Base-by-base conservation (phyloP, 1,140 invertebrate genomes). In the Magallana gigas region DNA sequence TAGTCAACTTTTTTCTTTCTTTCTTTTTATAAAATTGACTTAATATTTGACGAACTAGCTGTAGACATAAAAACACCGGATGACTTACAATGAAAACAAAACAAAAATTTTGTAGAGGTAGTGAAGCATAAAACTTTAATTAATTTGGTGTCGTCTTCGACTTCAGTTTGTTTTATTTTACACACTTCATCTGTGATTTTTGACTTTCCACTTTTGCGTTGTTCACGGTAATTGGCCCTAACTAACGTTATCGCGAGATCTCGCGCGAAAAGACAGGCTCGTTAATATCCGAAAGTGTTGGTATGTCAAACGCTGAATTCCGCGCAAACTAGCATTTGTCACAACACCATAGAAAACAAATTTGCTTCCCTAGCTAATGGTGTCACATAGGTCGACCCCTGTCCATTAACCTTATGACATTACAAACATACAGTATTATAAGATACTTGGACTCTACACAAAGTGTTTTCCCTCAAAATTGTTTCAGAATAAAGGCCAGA, bases 251-350 rank as follows among this genome's bases (percentile, higher is more conserved):
- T 76, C 68, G 23, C 29, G 12, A 76, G 68, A 76, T 76, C 68
- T 76, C 23, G 23, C 23, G 68, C 68, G 29, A 76, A 29, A 9
- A 76, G 36, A 11, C 68, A 76, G 23, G 23, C 23, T 76, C 68
- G 68, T 76, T 76, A 76, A 76, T 76, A 76, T 29, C 68, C 7
- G 23, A 29, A 76, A 29, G 23, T 76, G 68, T 76, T 76, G 23
- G 36, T 23, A 76, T 76, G 68, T 76, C 68, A 76, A 76, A 76
- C 68, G 18, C 68, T 76, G 23, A 23, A 76, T 76, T 76, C 68
- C 68, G 23, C 23, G 14, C 23, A 76, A 29, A 76, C 23, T 18
- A 76, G 68, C 68, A 76, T 76, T 76, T 76, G 23, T 76, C 68
- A 76, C 68, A 76, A 76, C 68, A 76, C 68, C 23, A 7, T 23